phyloP scores from a whole-genome alignment of 2,797 vertebrate species.

The Hydrophis major region DNA sequence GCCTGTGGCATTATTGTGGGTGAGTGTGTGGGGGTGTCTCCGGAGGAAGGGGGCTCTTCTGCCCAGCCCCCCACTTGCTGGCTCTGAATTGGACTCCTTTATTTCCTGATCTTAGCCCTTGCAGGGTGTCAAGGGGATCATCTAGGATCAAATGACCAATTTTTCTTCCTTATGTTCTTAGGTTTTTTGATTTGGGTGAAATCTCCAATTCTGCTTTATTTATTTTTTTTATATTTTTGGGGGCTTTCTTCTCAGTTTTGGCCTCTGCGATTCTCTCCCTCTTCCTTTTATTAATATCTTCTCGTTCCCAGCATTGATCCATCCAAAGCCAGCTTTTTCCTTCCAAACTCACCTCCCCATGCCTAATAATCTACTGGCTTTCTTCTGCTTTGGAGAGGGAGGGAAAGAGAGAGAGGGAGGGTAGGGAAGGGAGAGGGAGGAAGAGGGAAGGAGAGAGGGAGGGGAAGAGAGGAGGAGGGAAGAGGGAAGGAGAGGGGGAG shows the following conservation, averaged over 20 bases:
- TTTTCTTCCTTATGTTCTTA: no score
- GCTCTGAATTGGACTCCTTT: not conserved
- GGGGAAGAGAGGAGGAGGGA: accelerated
- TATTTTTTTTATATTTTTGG: not conserved
- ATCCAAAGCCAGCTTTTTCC: not conserved
- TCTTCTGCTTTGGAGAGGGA: not conserved
- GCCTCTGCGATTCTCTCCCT: no score
- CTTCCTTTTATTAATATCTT: conserved; percentile 1
- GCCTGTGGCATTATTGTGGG: conserved; percentile 93
- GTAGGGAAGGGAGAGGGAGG: no score
- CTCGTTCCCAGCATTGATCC: not conserved
- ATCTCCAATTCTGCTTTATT: not conserved
- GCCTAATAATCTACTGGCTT: not conserved
- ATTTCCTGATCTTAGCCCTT: no score
- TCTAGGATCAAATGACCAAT: not conserved
- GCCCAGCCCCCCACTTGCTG: not conserved
- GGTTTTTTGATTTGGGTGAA: not conserved
- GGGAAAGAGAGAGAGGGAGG: no score
- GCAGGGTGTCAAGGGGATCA: not conserved
- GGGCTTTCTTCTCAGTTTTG: not conserved
- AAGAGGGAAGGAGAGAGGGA: accelerated
- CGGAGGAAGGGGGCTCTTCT: not conserved
- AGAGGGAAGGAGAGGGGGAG: no score
- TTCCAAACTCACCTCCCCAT: not conserved
- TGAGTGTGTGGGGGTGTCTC: conserved; percentile 64